Conservation (phyloP, 35 echinoderm and acorn worm genomes). For the Ophioderma brevispina region DNA sequence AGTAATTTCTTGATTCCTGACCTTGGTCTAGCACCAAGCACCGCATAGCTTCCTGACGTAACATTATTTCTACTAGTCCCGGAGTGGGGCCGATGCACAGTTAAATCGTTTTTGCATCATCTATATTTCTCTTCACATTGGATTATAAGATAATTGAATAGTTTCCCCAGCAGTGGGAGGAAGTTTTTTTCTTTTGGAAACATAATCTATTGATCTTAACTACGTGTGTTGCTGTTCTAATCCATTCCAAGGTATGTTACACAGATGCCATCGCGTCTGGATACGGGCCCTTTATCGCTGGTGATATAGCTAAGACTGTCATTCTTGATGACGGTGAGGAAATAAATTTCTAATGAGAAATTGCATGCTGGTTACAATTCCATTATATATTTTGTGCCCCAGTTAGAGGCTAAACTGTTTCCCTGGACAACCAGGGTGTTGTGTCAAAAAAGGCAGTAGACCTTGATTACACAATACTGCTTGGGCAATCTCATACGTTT, state of each 20-base stretch:
- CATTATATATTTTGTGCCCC: neutral
- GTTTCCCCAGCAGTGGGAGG: neutral
- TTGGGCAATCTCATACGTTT: constrained; percentile 1
- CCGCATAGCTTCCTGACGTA: neutral
- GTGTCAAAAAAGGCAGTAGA: constrained; percentile 5
- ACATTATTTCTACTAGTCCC: neutral
- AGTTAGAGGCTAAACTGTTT: neutral
- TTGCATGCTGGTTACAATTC: neutral
- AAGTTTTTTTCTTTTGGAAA: constrained; percentile 15
- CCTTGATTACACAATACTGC: constrained; percentile 10
- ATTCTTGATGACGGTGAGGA: neutral
- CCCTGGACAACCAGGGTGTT: constrained; percentile 43
- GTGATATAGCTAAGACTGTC: neutral
- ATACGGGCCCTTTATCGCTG: neutral
- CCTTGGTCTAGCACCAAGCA: neutral
- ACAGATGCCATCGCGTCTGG: constrained; percentile 13
- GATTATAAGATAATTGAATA: neutral
- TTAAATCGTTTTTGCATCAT: neutral
- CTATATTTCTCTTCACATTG: neutral
- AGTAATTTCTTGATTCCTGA: neutral
- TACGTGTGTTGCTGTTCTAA: neutral
- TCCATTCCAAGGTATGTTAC: constrained; percentile 2
- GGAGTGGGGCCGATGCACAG: neutral
- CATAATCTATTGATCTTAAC: neutral
- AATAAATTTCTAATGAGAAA: constrained; percentile 44